Evolutionary conservation across 1,140 invertebrate genomes (phyloP), one percentile per base, ranked within the genome.

Genomic region (Drosophila serrata): DNA sequence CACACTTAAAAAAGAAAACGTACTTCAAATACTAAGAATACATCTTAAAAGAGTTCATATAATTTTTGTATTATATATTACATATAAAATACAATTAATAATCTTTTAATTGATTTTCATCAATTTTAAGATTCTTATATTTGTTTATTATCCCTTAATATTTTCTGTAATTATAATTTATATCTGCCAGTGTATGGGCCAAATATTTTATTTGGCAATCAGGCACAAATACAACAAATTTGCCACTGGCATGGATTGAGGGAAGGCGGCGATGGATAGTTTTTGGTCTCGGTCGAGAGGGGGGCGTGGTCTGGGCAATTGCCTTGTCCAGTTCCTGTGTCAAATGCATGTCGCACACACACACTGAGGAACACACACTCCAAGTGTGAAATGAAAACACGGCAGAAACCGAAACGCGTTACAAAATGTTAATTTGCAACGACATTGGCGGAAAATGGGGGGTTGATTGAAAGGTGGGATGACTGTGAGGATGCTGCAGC

Each of bases 181-280:
- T 62, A 62, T 67, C 22, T 48, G 60, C 3, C 46, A 7, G 46
- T 49, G 63, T 75, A 35, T 43, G 19, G n/a, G 22, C 15, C 79
- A 87, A 82, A 86, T 87, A 87, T 82, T 86, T 86, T 79, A 86
- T 87, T 86, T 87, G 82, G 60, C 82, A 87, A 86, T 87, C 82
- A 86, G 67, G 46, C 68, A 60, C 80, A 88, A 84, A 88, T 90
- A 87, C 85, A 90, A 77, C 84, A 82, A 72, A 84, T 84, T 87
- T 86, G 78, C 75, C 82, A 70, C 64, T 62, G 60, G 40, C 53
- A 31, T 37, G 72, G 48, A 15, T 22, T 24, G 22, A 13, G 13
- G 19, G 43, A 12, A 12, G 37, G 46, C n/a, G n/a, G 15, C 6
- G 8, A 24, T 4, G 8, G 29, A 19, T 27, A 2, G 27, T 2